Percentiles rank a stretch among this genome's conserved stretches.
phyloP scores from a whole-genome alignment of 2,113 vertebrate species.

The Sinocyclocheilus grahami region DNA sequence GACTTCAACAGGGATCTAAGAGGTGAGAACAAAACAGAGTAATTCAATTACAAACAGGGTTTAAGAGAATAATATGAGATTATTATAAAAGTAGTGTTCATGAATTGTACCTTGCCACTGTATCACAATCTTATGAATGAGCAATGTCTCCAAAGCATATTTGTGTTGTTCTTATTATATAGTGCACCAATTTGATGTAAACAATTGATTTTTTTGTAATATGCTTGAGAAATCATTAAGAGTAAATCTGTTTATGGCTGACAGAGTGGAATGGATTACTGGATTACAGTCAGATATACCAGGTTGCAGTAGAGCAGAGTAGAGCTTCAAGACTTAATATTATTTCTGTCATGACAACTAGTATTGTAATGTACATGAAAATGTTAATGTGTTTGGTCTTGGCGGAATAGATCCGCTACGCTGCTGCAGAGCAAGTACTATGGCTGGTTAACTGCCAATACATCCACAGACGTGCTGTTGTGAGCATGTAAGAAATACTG shows the following conservation, averaged over 20 bases:
- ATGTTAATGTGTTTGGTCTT: too few relatives aligned
- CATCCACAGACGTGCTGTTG: too few relatives aligned
- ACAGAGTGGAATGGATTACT: background rate
- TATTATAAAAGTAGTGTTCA: background rate
- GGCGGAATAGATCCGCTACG: too few relatives aligned
- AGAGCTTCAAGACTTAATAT: background rate
- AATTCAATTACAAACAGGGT: background rate
- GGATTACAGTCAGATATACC: background rate
- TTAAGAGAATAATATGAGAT: background rate
- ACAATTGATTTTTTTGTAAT: background rate
- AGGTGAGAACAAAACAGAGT: constrained; percentile 75
- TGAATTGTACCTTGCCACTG: background rate
- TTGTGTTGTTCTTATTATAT: background rate
- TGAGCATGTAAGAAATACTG: too few relatives aligned
- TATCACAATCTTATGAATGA: background rate
- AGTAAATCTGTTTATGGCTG: background rate
- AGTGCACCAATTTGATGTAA: background rate
- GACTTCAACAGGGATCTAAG: constrained; percentile 97
- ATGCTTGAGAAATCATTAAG: background rate
- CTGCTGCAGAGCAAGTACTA: too few relatives aligned
- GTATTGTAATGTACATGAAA: too few relatives aligned
- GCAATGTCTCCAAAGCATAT: background rate
- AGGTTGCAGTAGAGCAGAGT: background rate
- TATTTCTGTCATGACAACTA: too few relatives aligned
- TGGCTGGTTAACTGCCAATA: too few relatives aligned